Base-by-base conservation (phyloP, 30 jellyfish, hydroid and myxozoan genomes). In the Cassiopea andromeda region DNA sequence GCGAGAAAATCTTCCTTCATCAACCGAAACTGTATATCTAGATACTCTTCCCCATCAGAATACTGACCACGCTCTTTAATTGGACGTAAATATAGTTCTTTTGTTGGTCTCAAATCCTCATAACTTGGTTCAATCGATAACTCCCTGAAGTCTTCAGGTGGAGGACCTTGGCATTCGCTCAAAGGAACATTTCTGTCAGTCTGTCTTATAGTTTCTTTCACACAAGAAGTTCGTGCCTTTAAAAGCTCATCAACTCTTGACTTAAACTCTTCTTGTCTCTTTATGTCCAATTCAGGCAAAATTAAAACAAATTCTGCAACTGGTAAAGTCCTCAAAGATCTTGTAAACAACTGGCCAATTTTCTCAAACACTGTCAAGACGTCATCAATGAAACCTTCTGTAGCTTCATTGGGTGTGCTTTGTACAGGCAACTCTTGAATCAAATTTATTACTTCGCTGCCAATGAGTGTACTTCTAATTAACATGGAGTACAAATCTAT, bases 1-100 rank as follows among this genome's bases (percentile, higher is more conserved):
- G 78, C 85, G 13, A 92, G 78, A n/a, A 92, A 75, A 60, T 92
- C 98, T 78, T 92, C 98, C 69, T 81, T 70, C 83, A 92, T 49
- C 68, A 92, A 73, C 60, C 98, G 73, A 81, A 79, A 92, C 58
- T 92, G 98, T 15, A 87, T 81, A 48, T 92, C 94, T 66, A 92
- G 78, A 75, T 92, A 92, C 45, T 86, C 91, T 18, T 86, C 88
- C 4, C 87, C 90, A 75, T 81, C 88, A 1, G 85, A 54, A n/a
- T 92, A 87, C 48, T 68, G 64, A 17, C 98, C 98, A 47, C 54
- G 47, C 7, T 83, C 49, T 60, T 89, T 88, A 44, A 93, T 89
- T 17, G 98, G 95, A 2, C 98, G 61, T 17, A 92, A 95, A 17
- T 59, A 85, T 5, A 87, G 86, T 4, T 71, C 59, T 38, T 73